Base-by-base conservation (phyloP, 2,113 vertebrate genomes). In the Recurvirostra avosetta region DNA sequence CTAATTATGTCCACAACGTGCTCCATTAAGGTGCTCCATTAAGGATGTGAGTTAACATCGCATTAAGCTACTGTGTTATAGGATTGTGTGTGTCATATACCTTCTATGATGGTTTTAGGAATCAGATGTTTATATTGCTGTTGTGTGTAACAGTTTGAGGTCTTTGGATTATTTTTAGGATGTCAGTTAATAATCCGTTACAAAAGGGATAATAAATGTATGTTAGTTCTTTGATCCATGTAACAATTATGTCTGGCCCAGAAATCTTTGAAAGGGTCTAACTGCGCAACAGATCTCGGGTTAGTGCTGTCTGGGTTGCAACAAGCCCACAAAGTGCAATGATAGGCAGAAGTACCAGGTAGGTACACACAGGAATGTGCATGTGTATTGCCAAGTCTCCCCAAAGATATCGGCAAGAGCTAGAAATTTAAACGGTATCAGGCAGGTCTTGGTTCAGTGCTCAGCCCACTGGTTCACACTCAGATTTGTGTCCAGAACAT, bases 21-120 rank as follows among this genome's bases (percentile, higher is more conserved):
- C 12, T 62, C 56, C 59, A 40, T 76, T 75, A 68, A 34, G 34
- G 45, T 73, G 29, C 10, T 47, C 55, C n/a, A n/a, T n/a, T n/a
- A n/a, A n/a, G n/a, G n/a, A n/a, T 17, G 18, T 84, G 53, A 71
- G 32, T 47, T 74, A 77, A 62, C 0, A 0, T 15, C 12, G 0
- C 38, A 41, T 71, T 85, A 50, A 87, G 27, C 16, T 81, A 30
- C 27, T 27, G 4, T 38, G 5, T 45, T 68, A n/a, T 0, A 73
- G 29, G 55, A 29, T 32, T 65, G 3, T 45, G 26, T 76, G 26
- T 88, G 27, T 72, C 34, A 18, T 11, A 20, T 20, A 61, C 15
- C 11, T 63, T 76, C 55, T 30, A 3, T 43, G 29, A 58, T 2
- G 5, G 21, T 43, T 84, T 86, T 47, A 74, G 29, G 36, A 87